phyloP scores from a whole-genome alignment of 2,888 invertebrate genomes.

The Adela reaumurella region DNA sequence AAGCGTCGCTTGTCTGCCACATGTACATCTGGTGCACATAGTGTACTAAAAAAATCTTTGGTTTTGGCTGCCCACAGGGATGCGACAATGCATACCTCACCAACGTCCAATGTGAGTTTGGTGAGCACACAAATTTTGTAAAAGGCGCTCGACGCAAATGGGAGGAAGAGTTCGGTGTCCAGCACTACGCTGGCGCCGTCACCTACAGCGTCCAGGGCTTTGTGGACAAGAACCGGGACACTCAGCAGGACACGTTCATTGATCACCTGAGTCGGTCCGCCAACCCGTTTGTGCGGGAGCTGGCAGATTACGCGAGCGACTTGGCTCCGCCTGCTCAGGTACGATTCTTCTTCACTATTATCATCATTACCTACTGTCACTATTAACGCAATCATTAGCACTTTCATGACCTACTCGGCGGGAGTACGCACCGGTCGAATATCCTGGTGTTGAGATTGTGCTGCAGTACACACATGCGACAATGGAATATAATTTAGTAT shows the following conservation, averaged over 20 bases:
- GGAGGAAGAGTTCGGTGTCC: constrained; percentile 87
- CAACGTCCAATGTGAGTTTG: constrained; percentile 85
- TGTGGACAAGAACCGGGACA: constrained; percentile 89
- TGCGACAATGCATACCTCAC: constrained; percentile 85
- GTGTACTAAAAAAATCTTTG: too few relatives aligned
- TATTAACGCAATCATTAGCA: too few relatives aligned
- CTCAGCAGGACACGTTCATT: constrained; percentile 89
- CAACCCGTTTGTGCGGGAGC: constrained; percentile 78
- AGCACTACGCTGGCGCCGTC: constrained; percentile 88
- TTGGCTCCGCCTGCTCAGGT: constrained; percentile 64
- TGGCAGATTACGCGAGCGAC: constrained; percentile 55
- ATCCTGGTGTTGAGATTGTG: too few relatives aligned
- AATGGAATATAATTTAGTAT: too few relatives aligned
- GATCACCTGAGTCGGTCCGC: constrained; percentile 82
- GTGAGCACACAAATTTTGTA: constrained; percentile 76
- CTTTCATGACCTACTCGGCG: too few relatives aligned
- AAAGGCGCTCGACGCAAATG: constrained; percentile 85
- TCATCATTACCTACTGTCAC: constrained; percentile 1
- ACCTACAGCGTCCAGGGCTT: constrained; percentile 77
- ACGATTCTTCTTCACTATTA: constrained; percentile 11
- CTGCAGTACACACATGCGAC: too few relatives aligned
- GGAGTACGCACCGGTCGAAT: too few relatives aligned
- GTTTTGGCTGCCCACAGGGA: constrained; percentile 63
- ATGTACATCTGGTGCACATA: too few relatives aligned
- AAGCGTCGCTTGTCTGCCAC: too few relatives aligned